Percentiles rank a stretch among this genome's conserved stretches.
Conservation (phyloP, 2,113 vertebrate species). For the Isurus oxyrinchus region DNA sequence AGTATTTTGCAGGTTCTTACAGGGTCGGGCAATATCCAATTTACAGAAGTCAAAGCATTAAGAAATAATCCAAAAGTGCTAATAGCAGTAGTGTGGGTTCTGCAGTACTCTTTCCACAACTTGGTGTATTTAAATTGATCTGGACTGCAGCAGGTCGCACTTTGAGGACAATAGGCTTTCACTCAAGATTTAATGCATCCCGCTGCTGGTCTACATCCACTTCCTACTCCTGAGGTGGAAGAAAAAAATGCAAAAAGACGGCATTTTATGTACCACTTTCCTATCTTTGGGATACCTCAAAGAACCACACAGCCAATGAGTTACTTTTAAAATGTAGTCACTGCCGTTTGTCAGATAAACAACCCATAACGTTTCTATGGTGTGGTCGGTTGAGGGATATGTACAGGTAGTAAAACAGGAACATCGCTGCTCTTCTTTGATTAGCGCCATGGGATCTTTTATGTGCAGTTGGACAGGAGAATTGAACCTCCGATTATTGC, state of each 20-base stretch:
- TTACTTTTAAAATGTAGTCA: neutral
- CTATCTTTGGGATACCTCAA: neutral
- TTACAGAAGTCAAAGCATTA: neutral
- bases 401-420: too few species aligned
- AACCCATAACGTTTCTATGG: neutral
- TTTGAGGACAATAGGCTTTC: neutral
- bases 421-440: neutral
- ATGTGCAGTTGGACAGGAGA: neutral
- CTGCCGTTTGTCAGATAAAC: neutral
- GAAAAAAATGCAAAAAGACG: neutral
- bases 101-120: neutral
- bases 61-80: neutral
- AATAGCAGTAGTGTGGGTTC: neutral
- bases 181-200: neutral
- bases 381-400: neutral
- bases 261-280: neutral
- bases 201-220: neutral
- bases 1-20: neutral
- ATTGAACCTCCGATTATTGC: neutral
- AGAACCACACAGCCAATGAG: neutral
- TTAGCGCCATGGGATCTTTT: neutral
- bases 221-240: neutral
- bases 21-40: neutral
- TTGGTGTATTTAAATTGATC: neutral
- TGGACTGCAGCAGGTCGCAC: neutral